phyloP scores from a whole-genome alignment of 2,797 vertebrate species.

The Sitta carolinensis region DNA sequence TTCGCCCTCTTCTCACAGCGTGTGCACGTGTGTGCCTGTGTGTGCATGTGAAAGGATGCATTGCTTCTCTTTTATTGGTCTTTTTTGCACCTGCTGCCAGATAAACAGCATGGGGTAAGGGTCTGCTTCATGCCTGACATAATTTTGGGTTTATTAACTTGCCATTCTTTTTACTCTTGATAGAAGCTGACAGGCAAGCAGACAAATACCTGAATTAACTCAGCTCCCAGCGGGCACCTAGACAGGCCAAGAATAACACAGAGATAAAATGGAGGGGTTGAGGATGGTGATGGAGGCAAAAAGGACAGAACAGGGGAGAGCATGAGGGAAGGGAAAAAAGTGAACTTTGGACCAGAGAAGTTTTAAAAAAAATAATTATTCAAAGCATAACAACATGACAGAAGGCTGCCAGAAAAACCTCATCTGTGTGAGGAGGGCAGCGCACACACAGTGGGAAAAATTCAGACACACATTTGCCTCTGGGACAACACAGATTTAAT shows the following conservation, averaged over 20 bases:
- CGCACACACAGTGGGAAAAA: slow-evolving; percentile 31
- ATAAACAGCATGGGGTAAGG: slow-evolving; percentile 10
- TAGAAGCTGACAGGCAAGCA: slow-evolving; percentile 48
- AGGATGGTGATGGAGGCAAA: background rate
- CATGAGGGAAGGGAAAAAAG: slow-evolving; percentile 39
- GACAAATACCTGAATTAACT: slow-evolving; percentile 53
- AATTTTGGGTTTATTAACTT: slow-evolving; percentile 56
- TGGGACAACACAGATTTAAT: slow-evolving; percentile 39
- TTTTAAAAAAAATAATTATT: slow-evolving; percentile 20
- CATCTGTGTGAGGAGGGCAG: slow-evolving; percentile 12
- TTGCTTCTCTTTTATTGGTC: slow-evolving; percentile 30
- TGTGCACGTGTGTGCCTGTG: background rate
- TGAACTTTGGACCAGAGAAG: slow-evolving; percentile 24
- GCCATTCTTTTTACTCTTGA: slow-evolving; percentile 48
- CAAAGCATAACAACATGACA: slow-evolving; percentile 43
- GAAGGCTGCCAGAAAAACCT: slow-evolving; percentile 43
- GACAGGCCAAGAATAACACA: slow-evolving; percentile 60
- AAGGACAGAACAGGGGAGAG: background rate
- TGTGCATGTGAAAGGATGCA: rapidly evolving
- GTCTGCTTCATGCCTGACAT: slow-evolving; percentile 32
- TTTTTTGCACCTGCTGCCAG: slow-evolving; percentile 43
- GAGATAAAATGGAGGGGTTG: slow-evolving; percentile 19
- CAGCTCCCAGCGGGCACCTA: slow-evolving; percentile 9
- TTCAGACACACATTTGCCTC: slow-evolving; percentile 35
- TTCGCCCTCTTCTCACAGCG: background rate